Evolutionary conservation across 2,113 vertebrate genomes (phyloP), one percentile per base, ranked within the genome.

Genomic region (Prunella himalayana): DNA sequence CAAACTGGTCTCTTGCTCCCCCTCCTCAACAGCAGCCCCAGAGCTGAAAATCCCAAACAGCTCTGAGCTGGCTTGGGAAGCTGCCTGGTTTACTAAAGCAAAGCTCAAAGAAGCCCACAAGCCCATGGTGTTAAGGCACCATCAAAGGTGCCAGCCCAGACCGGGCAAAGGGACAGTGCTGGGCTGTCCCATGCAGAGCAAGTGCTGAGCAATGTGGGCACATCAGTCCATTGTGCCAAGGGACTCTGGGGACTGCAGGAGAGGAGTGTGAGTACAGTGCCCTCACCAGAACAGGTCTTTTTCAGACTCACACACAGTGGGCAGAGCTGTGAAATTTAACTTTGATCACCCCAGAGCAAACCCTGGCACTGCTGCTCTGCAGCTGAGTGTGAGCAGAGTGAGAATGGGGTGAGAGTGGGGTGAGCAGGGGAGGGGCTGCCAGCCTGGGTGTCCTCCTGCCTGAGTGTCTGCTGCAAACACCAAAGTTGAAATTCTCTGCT

Each of bases 141-240:
- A 0, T 21, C 31, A 78, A 57, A 85, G 45, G 65, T 33, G 10
- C 13, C 59, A 51, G 77, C 54, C 31, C 47, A 19, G 41, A 39
- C 45, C 59, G 31, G 57, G 53, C 3, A 2, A 56, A 68, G n/a
- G 42, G 31, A 49, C 5, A 24, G 23, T 12, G 44, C 64, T 44
- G 78, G 37, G 59, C 9, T n/a, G 17, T 7, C 22, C 54, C 59
- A 24, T 0, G 7, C 0, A 0, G 2, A 64, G 41, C 24, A 24
- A 28, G 2, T 0, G 2, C 49, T 30, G 45, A 56, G 17, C 57
- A 84, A 12, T 15, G 18, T 3, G 15, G 35, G 39, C 20, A 49
- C 3, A 0, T 24, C 4, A 2, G 39, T 24, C 22, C 35, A 3
- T 7, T 3, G 2, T 21, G 59, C 54, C 4, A 1, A 56, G 23